These are phyloP conservation scores for Orientallactaga sibirica DNA, from an alignment of 2,797 vertebrate species.

Conservation along the genomic window DNA sequence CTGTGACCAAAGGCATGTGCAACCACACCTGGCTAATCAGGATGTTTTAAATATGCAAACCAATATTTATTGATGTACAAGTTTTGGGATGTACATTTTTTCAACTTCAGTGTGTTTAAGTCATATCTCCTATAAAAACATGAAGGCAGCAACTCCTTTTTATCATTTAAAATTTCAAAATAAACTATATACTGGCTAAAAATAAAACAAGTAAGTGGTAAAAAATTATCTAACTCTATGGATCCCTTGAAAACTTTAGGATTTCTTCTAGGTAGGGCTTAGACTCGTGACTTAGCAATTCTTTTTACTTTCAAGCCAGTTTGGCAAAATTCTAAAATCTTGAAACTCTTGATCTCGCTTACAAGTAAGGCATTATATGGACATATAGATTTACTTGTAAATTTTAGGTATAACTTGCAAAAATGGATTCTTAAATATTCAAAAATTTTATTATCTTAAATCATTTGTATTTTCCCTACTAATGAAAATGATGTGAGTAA, in stretches of 20 bases:
- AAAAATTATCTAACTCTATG: constrained; percentile 25
- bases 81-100: constrained; percentile 21
- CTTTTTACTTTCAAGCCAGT: constrained; percentile 18
- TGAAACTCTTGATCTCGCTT: constrained; percentile 22
- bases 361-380: constrained; percentile 30
- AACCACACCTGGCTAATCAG: background rate
- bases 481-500: constrained; percentile 41
- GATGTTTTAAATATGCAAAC: constrained; percentile 41
- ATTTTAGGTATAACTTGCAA: constrained; percentile 48
- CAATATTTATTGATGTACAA: background rate
- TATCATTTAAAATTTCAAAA: constrained; percentile 51
- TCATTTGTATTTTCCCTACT: constrained; percentile 50
- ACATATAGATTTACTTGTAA: constrained; percentile 32
- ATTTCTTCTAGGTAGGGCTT: background rate
- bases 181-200: constrained; percentile 25
- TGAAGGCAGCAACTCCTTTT: background rate
- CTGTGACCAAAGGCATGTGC: too few species aligned
- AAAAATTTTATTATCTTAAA: constrained; percentile 53
- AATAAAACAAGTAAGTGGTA: constrained; percentile 44
- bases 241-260: constrained; percentile 1
- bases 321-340: constrained; percentile 32
- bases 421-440: constrained; percentile 26
- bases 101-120: constrained; percentile 56
- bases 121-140: background rate
- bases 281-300: background rate